phyloP scores from a whole-genome alignment of 2,797 vertebrate genomes.

The Lophotriccus pileatus region DNA sequence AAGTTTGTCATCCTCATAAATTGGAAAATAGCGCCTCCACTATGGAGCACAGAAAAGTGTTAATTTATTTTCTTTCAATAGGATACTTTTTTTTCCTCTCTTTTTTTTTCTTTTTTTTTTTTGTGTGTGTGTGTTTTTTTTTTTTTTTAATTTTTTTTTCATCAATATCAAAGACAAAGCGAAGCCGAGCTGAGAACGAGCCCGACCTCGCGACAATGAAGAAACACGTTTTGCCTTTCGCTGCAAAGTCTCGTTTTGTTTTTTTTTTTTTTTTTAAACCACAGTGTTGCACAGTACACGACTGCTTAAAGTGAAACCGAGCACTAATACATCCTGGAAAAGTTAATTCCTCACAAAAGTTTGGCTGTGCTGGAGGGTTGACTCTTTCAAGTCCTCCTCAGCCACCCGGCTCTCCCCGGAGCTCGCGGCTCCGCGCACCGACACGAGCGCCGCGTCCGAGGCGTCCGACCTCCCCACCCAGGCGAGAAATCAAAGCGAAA shows the following conservation, averaged over 20 bases:
- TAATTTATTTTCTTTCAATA: slow-evolving; percentile 82
- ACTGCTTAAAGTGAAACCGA: slow-evolving; percentile 81
- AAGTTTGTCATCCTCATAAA: slow-evolving; percentile 64
- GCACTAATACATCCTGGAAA: slow-evolving; percentile 69
- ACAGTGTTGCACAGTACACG: slow-evolving; percentile 83
- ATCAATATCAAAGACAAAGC: slow-evolving; percentile 88
- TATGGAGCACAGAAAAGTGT: slow-evolving; percentile 71
- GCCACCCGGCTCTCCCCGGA: not conserved
- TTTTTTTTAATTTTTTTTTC: slow-evolving; percentile 80
- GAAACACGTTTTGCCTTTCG: slow-evolving; percentile 77
- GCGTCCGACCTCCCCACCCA: slow-evolving; percentile 37
- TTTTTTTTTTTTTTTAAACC: slow-evolving; percentile 78
- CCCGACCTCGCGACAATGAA: slow-evolving; percentile 81
- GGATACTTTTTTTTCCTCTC: slow-evolving; percentile 79
- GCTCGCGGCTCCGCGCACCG: too few relatives aligned
- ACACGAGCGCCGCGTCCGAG: not conserved
- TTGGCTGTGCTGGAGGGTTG: not conserved
- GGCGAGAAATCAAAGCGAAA: slow-evolving; percentile 9
- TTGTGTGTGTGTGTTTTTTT: not conserved
- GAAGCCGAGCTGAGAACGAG: slow-evolving; percentile 79
- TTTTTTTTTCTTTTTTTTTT: not conserved
- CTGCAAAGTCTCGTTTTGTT: slow-evolving; percentile 78
- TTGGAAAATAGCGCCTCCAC: slow-evolving; percentile 65
- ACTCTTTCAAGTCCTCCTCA: slow-evolving; percentile 12
- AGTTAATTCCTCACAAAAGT: slow-evolving; percentile 58